Base-by-base conservation (phyloP, 2,797 vertebrate species). In the Cirrhinus molitorella region DNA sequence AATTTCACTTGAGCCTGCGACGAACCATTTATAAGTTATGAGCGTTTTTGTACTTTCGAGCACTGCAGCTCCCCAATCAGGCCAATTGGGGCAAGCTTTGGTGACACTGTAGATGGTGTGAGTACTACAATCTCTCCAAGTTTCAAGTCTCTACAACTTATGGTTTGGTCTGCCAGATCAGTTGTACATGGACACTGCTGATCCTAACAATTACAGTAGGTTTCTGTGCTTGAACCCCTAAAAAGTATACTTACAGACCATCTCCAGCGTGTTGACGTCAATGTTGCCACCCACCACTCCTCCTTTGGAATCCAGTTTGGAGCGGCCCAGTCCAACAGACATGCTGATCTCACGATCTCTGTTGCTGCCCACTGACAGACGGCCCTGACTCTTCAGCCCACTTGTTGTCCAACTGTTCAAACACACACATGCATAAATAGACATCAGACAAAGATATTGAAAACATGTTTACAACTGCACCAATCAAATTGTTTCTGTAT, bases 231-330 rank as follows among this genome's bases (percentile, higher is more conserved):
- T 2, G 4, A 34, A 34, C 2, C 2, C 31, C 31, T 34, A 34
- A 2, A 43, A 17, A 84, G 88, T 92, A 89, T 93, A 99, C 98
- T 96, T 95, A 99, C 98, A 98, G 90, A 99, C 98, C 98, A 99
- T 99, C 96, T 99, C 97, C 92, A 99, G 94, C 80, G 98, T 97
- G 90, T 99, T 99, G 79, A 99, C 98, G 83, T 99, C 98, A 81
- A 99, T 98, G 88, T 99, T 99, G 83, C 98, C 98, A 40, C 98
- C 98, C 93, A 99, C 98, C 83, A 99, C 98, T 13, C 98, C 98
- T 3, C 98, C 98, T 92, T 98, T 99, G 59, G 98, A 99, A 92
- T 99, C 98, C 51, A 99, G 89, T 91, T 99, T 99, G 89, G 98
- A 99, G 85, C 98, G 96, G 19, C 98, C 98, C 17, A 99, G 94